Base-by-base conservation (phyloP, 2,113 vertebrate genomes). In the Rallus limicola region DNA sequence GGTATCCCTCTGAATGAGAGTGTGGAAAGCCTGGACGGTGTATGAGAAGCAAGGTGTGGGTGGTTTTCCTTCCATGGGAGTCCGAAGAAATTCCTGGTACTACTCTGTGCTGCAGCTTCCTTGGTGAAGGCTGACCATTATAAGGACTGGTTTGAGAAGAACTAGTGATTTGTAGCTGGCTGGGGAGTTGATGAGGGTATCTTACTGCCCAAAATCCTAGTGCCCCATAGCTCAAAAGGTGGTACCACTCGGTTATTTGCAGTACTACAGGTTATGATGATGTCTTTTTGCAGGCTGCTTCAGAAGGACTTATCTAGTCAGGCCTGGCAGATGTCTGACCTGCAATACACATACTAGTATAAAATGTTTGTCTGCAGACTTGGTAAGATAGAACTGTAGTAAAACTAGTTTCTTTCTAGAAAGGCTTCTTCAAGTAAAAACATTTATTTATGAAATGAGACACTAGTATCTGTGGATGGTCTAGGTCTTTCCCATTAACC, bases 371-470 rank as follows among this genome's bases (percentile, higher is more conserved):
- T 53, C 42, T 74, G 44, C 48, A 78, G 55, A 52, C 28, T 52
- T 82, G 19, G 28, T 50, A 58, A 87, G 40, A 21, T 16, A 81
- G 78, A 40, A 46, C 24, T 74, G 19, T 50, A 29, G 16, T 72
- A 46, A 83, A 90, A 18, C 8, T 23, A 33, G 34, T 44, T 70
- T 74, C 3, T 15, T 82, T 83, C 42, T 83, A 62, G 50, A 90
- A 92, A 19, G 26, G 10, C 48, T 86, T 78, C 46, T 92, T 90
- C 76, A 93, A 67, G 42, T 68, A 55, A 38, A 83, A 80, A 53
- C 10, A 26, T 72, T 48, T 59, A 13, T 42, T 91, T 85, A 85
- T 5, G 0, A 65, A 91, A 80, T 14, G 8, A 88, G 53, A 55
- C 38, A 40, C 34, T 74, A 46, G 6, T 85, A 52, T 60, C 12